Base-by-base conservation (phyloP, 2,888 invertebrate species). In the Cataglyphis rosenhaueri region DNA sequence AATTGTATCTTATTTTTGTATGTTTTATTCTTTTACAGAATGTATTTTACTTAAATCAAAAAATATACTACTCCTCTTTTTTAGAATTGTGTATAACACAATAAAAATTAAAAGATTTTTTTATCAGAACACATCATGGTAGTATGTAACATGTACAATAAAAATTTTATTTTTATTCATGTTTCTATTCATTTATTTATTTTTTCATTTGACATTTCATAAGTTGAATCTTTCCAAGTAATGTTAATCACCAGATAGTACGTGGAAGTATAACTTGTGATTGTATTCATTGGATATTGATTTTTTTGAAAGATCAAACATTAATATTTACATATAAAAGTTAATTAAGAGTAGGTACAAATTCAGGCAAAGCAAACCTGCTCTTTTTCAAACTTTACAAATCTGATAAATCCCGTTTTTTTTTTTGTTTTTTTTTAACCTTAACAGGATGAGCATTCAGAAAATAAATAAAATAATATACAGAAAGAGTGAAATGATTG, bases 1-100 rank as follows among this genome's bases (percentile, higher is more conserved):
- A 97, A 93, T 95, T 98, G 92, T 97, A 57, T 29, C n/a, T 18
- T 21, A 44, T 4, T 41, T 65, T 25, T 35, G 2, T 18, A 48
- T 48, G 18, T 35, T 15, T 32, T 32, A 52, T 48, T 68, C 1
- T 38, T 71, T 21, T 35, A 32, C 8, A 32, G 15, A n/a, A 32
- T 44, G 25, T 41, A 21, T 65, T 41, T 59, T 29, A 52, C 3
- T 5, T 52, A 29, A 18, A 25, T 4, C 35, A 35, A 38, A 57
- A 57, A 57, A 10, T 57, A 15, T 25, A 38, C 12, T 21, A 57
- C 8, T 52, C 0, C 18, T 44, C 10, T 32, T 15, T 32, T 15
- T 55, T 57, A 57, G 3, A 35, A 5, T 6, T 3, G 6, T 10
- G 9, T 55, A 59, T 21, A 52, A 68, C 12, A 32, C 38, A 32